These are phyloP conservation scores for Cyclura pinguis DNA, from an alignment of 2,797 vertebrate species.

Conservation along the genomic window DNA sequence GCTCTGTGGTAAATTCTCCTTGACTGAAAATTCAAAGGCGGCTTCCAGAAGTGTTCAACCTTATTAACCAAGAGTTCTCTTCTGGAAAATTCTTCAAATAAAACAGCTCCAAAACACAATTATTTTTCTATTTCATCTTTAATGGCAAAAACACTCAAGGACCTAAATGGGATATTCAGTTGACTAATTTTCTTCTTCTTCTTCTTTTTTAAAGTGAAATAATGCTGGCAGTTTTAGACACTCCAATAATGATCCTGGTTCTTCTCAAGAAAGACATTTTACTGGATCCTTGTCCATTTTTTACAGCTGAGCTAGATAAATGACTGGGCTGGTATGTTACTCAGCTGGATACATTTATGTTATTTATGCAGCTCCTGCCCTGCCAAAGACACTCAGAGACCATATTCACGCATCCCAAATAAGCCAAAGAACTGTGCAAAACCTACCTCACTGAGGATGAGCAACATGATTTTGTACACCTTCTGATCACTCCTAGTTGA, in stretches of 20 bases:
- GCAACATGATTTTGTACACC: not conserved
- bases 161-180: conserved; percentile 69
- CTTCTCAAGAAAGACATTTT: conserved; percentile 17
- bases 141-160: conserved; percentile 69
- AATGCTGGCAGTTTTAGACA: conserved; percentile 46
- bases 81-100: conserved; percentile 56
- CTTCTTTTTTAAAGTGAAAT: conserved; percentile 29
- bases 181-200: conserved; percentile 25
- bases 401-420: not conserved
- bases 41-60: conserved; percentile 56
- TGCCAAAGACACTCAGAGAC: not conserved
- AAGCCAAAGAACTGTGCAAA: not conserved
- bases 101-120: conserved; percentile 69
- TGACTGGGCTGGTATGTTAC: not conserved
- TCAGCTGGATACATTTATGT: not conserved
- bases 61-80: conserved; percentile 50
- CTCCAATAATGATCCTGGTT: not conserved
- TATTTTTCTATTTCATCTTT: conserved; percentile 73
- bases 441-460: not conserved
- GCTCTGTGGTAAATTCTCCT: conserved; percentile 56
- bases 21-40: conserved; percentile 60
- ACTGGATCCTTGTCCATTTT: conserved; percentile 8
- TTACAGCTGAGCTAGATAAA: conserved; percentile 20
- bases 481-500: not conserved
- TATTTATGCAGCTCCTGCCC: not conserved